Conservation (phyloP, 1,140 invertebrate genomes). For the Scaptomyza graminum region DNA sequence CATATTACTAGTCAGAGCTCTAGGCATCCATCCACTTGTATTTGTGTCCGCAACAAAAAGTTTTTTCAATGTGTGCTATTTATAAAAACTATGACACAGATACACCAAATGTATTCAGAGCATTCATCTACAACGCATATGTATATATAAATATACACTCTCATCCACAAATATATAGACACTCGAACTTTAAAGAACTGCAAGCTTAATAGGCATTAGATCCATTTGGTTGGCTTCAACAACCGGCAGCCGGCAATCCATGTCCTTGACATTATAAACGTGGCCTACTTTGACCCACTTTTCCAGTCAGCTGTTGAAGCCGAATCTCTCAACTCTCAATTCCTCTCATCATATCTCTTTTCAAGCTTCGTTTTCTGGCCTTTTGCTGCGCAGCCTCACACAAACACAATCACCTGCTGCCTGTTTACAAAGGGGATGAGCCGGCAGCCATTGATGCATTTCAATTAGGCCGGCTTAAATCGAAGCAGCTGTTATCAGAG, state of each 20-base stretch:
- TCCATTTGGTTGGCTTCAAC: not conserved
- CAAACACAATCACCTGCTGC: constrained; percentile 57
- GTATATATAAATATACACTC: constrained; percentile 1
- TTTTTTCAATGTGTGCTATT: constrained; percentile 74
- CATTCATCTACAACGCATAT: constrained; percentile 76
- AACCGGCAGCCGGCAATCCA: constrained; percentile 28
- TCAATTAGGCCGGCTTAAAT: constrained; percentile 24
- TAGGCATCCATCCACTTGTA: constrained; percentile 51
- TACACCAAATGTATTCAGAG: constrained; percentile 73
- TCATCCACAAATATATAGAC: constrained; percentile 22
- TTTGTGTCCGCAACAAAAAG: constrained; percentile 51
- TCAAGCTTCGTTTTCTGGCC: constrained; percentile 17
- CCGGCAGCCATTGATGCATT: constrained; percentile 15
- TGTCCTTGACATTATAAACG: constrained; percentile 66
- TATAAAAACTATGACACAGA: constrained; percentile 82
- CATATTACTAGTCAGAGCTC: constrained; percentile 53
- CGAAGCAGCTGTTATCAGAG: constrained; percentile 49
- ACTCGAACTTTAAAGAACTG: not conserved
- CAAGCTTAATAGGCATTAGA: constrained; percentile 31
- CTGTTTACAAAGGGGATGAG: not conserved
- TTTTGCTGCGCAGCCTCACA: constrained; percentile 65
- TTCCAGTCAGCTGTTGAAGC: constrained; percentile 47
- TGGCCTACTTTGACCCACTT: constrained; percentile 63
- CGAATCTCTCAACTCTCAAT: constrained; percentile 25
- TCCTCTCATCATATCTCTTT: constrained; percentile 5